Evolutionary conservation across 2,113 vertebrate species (phyloP).

Genomic region (Oenanthe oenanthe): DNA sequence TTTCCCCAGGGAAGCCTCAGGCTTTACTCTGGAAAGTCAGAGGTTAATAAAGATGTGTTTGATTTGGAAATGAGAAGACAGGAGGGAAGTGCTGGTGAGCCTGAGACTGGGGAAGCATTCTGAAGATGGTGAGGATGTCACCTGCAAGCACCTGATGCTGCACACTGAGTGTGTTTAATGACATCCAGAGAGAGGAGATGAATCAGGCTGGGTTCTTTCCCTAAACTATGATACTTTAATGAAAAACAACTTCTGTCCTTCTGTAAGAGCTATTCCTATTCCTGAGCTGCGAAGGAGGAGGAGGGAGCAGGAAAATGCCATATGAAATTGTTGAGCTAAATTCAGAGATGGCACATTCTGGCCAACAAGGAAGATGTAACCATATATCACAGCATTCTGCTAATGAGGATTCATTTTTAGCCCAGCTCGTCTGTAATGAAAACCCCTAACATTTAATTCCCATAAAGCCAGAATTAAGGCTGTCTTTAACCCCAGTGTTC

Average conservation of each 20-base stretch:
- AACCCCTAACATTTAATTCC: not conserved
- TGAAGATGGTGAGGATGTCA: not conserved
- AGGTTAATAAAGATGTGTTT: slow-evolving; percentile 14
- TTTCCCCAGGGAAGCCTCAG: not conserved
- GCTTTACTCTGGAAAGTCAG: not conserved
- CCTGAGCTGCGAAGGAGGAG: slow-evolving; percentile 53
- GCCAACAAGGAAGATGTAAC: not conserved
- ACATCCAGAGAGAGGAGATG: not conserved
- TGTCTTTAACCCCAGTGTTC: slow-evolving; percentile 12
- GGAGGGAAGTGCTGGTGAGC: not conserved
- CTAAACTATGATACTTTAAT: not conserved
- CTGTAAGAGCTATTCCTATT: slow-evolving; percentile 46
- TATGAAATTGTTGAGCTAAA: slow-evolving; percentile 25
- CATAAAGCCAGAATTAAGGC: slow-evolving; percentile 11
- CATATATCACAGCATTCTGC: not conserved
- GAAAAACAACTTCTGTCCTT: slow-evolving; percentile 54
- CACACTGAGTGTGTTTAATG: not conserved
- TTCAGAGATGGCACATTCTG: not conserved
- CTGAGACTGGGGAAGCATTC: not conserved
- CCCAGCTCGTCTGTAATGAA: slow-evolving; percentile 4
- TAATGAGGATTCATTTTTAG: slow-evolving; percentile 67
- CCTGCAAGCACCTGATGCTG: not conserved
- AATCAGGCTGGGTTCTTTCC: not conserved
- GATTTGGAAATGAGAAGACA: not conserved
- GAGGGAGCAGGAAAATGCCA: slow-evolving; percentile 3